These are phyloP conservation scores for Myotis findleyi DNA, from an alignment of 2,797 vertebrate species.

Conservation along the genomic window DNA sequence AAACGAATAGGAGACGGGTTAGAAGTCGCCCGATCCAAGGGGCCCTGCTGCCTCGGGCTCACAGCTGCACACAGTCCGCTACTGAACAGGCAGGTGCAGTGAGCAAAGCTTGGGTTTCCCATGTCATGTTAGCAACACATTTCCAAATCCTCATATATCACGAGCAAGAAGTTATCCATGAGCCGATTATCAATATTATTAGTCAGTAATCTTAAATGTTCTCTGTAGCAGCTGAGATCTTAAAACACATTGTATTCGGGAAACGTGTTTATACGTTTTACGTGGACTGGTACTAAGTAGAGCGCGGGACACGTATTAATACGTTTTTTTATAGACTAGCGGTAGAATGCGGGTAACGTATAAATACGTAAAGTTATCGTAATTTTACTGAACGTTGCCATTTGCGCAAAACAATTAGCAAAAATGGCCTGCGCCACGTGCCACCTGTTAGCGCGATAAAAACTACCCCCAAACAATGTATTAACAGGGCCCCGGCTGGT, in stretches of 20 bases:
- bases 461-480: too few relatives aligned
- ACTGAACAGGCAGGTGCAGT: accelerated
- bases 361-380: too few relatives aligned
- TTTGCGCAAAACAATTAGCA: too few relatives aligned
- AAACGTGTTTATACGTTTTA: too few relatives aligned
- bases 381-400: too few relatives aligned
- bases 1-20: constrained; percentile 21
- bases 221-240: not conserved
- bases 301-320: too few relatives aligned
- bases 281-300: too few relatives aligned
- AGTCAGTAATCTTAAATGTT: not conserved
- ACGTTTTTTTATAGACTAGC: too few relatives aligned
- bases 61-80: accelerated
- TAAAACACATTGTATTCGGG: too few relatives aligned
- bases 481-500: not conserved
- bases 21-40: accelerated
- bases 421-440: too few relatives aligned
- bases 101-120: not conserved
- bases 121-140: not conserved
- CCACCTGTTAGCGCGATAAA: too few relatives aligned
- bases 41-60: not conserved
- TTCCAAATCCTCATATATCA: not conserved
- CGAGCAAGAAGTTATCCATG: not conserved
- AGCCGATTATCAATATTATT: not conserved
- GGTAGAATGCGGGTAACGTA: too few relatives aligned